Evolutionary conservation across 2,797 vertebrate species (phyloP), one percentile per base, ranked within the genome.

Genomic region (Yasuhikotakia modesta): DNA sequence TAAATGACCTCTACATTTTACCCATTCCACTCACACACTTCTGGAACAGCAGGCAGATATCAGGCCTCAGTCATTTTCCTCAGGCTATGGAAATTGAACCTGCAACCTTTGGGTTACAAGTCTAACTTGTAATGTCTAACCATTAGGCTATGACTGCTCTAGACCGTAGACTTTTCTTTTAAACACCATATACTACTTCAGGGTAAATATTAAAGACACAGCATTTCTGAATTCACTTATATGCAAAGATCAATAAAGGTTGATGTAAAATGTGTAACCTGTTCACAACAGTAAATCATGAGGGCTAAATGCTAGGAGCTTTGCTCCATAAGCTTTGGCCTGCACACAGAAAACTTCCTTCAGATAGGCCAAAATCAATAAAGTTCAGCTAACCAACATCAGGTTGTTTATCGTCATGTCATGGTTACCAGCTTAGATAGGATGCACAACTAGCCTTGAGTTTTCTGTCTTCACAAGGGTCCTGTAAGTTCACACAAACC

Each of bases 181-280:
- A 65, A 55, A 55, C 60, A 27, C 65, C 60, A 63, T 14, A 74
- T 46, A 19, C 61, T 53, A 39, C 19, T 39, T 0, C 13, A 64
- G 6, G 46, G 71, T n/a, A 22, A 32, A 39, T 66, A 6, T 19
- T 46, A 71, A 32, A 45, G 35, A 10, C 53, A 43, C 39, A 43
- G 39, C 39, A 10, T 43, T 43, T 43, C 39, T 43, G 7, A 43
- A 52, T 61, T 69, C 13, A 52, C 35, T 24, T 22, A 16, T 17
- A 22, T 43, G 35, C 27, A 52, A 64, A 35, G 50, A 32, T 11
- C 8, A n/a, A 11, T 2, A 64, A 60, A 53, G 7, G 55, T 30
- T 30, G 3, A 2, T 64, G 35, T 64, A 21, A 27, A 27, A 76
- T 58, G 39, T 30, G 73, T 67, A 17, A 57, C 7, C 22, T 19